These are phyloP conservation scores for Microcebus griseorufus DNA, from an alignment of 2,113 vertebrate genomes.

Conservation along the genomic window DNA sequence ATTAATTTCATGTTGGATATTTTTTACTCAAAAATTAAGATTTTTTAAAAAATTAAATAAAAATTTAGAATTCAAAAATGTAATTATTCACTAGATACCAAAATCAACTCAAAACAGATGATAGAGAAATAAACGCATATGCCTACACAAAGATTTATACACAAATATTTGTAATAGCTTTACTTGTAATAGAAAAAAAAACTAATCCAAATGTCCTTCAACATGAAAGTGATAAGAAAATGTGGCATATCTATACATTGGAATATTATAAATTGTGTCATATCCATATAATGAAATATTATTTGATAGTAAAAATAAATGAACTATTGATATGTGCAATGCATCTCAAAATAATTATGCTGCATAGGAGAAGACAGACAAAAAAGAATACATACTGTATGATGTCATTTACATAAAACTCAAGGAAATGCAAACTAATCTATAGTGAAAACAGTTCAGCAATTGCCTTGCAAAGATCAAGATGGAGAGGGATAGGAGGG, in stretches of 20 bases:
- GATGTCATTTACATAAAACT: not conserved
- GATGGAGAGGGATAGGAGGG: not conserved
- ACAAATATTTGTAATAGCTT: not conserved
- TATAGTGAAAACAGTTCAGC: not conserved
- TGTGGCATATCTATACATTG: not conserved
- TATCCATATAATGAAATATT: too few species aligned
- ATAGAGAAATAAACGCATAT: not conserved
- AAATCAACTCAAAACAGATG: not conserved
- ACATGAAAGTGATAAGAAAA: not conserved
- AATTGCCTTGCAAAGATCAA: not conserved
- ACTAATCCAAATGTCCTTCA: not conserved
- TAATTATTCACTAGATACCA: not conserved
- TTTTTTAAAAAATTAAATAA: not conserved
- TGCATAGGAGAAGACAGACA: not conserved
- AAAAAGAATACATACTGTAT: not conserved
- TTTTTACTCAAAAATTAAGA: not conserved
- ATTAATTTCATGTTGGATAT: not conserved
- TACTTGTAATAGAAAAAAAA: not conserved
- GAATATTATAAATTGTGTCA: not conserved
- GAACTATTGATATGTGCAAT: not conserved
- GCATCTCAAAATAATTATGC: not conserved
- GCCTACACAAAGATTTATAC: not conserved
- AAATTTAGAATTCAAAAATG: not conserved
- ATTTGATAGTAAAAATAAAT: not conserved
- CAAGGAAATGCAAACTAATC: not conserved